These are phyloP conservation scores for Drosophila meridionalis DNA, from an alignment of 2,888 invertebrate species.

Conservation along the genomic window DNA sequence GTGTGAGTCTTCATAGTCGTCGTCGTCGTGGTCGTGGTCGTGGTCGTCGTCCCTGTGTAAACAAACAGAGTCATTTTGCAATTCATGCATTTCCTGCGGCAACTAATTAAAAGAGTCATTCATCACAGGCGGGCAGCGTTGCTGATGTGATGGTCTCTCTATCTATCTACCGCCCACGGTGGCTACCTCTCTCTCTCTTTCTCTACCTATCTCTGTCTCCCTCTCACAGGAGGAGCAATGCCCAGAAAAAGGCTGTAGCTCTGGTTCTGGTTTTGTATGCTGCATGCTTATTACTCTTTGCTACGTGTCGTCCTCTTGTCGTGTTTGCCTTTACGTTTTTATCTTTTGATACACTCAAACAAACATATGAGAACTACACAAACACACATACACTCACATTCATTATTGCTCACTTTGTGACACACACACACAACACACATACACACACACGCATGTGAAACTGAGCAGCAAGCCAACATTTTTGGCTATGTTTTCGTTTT, in stretches of 20 bases:
- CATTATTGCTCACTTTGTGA: slow-evolving; percentile 75
- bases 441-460: slow-evolving; percentile 25
- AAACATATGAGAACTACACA: slow-evolving; percentile 41
- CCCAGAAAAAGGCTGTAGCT: slow-evolving; percentile 49
- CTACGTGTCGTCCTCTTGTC: slow-evolving; percentile 65
- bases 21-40: slow-evolving; percentile 31
- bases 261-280: slow-evolving; percentile 60
- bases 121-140: slow-evolving; percentile 82
- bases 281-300: slow-evolving; percentile 79
- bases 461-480: slow-evolving; percentile 55
- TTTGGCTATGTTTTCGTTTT: slow-evolving; percentile 56
- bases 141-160: slow-evolving; percentile 67
- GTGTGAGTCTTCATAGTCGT: slow-evolving; percentile 56
- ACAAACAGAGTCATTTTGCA: slow-evolving; percentile 83
- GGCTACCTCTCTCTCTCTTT: slow-evolving; percentile 10
- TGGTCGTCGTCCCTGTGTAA: slow-evolving; percentile 66
- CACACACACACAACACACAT: slow-evolving; percentile 19
- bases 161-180: slow-evolving; percentile 29
- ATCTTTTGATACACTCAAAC: slow-evolving; percentile 75
- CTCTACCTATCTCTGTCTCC: background rate
- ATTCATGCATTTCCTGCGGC: slow-evolving; percentile 85
- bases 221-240: slow-evolving; percentile 42
- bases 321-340: slow-evolving; percentile 75
- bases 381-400: slow-evolving; percentile 19
- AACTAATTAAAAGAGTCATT: slow-evolving; percentile 85